Conservation (phyloP, 1,140 invertebrate genomes). For the Orussus abietinus region DNA sequence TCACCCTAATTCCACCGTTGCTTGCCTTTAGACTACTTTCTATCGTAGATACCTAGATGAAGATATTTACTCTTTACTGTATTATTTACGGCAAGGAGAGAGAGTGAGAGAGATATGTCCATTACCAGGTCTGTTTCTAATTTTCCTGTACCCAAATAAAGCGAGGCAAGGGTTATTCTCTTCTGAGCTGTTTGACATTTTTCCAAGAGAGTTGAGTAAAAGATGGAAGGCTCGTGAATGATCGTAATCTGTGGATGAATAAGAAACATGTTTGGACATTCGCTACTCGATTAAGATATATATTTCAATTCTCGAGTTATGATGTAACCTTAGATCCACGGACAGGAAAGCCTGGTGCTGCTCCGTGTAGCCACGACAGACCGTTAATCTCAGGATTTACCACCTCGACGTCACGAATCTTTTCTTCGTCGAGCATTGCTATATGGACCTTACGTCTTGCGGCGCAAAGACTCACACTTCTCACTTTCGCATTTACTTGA, state of each 20-base stretch:
- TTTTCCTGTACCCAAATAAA: constrained; percentile 89
- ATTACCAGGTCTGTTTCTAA: constrained; percentile 78
- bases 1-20: constrained; percentile 66
- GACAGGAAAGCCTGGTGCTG: constrained; percentile 69
- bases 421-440: constrained; percentile 36
- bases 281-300: constrained; percentile 5
- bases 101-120: constrained; percentile 20
- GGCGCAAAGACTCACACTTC: neutral
- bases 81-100: constrained; percentile 1
- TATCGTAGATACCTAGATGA: constrained; percentile 62
- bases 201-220: constrained; percentile 71
- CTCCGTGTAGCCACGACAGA: constrained; percentile 62
- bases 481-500: constrained; percentile 10
- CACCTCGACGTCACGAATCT: constrained; percentile 22
- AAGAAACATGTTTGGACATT: too few species aligned
- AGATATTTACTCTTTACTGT: constrained; percentile 2
- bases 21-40: constrained; percentile 55
- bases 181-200: constrained; percentile 67
- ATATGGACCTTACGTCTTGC: constrained; percentile 27
- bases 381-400: constrained; percentile 27
- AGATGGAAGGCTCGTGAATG: constrained; percentile 69
- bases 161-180: constrained; percentile 83
- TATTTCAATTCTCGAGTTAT: constrained; percentile 1
- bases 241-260: constrained; percentile 62
- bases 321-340: constrained; percentile 59